These are phyloP conservation scores for Pachycephala philippinensis DNA, from an alignment of 2,113 vertebrate genomes.

Conservation along the genomic window DNA sequence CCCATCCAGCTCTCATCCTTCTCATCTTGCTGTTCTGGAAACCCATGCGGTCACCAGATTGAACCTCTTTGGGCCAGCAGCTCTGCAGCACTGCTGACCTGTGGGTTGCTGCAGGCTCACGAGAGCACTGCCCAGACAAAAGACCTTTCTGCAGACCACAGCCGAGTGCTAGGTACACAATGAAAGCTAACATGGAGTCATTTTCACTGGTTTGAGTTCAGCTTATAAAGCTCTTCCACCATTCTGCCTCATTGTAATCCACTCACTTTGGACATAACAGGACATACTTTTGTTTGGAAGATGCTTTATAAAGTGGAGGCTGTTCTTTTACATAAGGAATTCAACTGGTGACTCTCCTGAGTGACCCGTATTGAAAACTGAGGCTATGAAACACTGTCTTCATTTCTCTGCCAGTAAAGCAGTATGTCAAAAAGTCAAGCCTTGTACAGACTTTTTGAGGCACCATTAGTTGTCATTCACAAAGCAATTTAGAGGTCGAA, in stretches of 20 bases:
- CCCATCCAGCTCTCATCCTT: not conserved
- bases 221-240: not conserved
- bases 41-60: not conserved
- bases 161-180: not conserved
- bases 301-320: not conserved
- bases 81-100: not conserved
- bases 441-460: not conserved
- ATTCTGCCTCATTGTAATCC: not conserved
- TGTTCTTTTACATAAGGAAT: not conserved
- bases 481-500: not conserved
- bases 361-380: not conserved
- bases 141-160: not conserved
- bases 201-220: not conserved
- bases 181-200: not conserved
- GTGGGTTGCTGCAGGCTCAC: rapidly evolving
- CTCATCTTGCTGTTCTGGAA: not conserved
- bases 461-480: not conserved
- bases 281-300: not conserved
- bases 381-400: not conserved
- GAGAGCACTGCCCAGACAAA: not conserved
- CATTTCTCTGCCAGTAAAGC: not conserved
- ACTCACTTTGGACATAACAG: not conserved
- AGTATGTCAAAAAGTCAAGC: not conserved
- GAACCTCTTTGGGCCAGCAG: not conserved
- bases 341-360: not conserved